Evolutionary conservation across 1,140 invertebrate genomes (phyloP).

Genomic region (Drosophila repleta): DNA sequence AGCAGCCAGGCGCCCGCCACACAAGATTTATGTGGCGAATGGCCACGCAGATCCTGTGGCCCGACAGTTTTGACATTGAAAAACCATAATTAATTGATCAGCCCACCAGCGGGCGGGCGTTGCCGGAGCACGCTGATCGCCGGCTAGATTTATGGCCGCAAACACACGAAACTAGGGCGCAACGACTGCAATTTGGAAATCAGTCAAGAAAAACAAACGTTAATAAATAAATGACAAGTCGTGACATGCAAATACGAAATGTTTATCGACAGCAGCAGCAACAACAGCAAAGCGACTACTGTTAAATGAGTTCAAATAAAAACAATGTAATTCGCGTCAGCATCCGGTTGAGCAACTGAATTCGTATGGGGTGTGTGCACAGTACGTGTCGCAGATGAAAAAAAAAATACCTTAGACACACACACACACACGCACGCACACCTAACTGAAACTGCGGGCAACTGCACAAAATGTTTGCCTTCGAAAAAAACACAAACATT

Average conservation of each 20-base stretch:
- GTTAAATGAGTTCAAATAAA: constrained; percentile 39
- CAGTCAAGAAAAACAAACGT: constrained; percentile 50
- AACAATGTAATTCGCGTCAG: constrained; percentile 46
- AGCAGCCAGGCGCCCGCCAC: constrained; percentile 48
- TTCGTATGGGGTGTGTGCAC: constrained; percentile 64
- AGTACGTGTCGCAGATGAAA: constrained; percentile 7
- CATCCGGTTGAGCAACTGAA: constrained; percentile 55
- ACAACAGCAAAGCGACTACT: constrained; percentile 46
- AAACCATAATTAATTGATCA: constrained; percentile 75
- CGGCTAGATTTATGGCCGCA: constrained; percentile 54
- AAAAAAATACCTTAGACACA: constrained; percentile 8
- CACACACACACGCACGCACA: constrained; percentile 1
- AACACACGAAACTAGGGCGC: constrained; percentile 43
- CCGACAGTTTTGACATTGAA: constrained; percentile 76
- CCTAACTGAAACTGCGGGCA: not conserved
- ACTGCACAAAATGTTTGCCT: constrained; percentile 63
- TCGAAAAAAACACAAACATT: constrained; percentile 45
- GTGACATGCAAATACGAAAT: constrained; percentile 43
- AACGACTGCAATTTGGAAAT: constrained; percentile 50
- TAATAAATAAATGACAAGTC: constrained; percentile 42
- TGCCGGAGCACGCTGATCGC: constrained; percentile 34
- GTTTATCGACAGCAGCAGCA: constrained; percentile 19
- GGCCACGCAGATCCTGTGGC: not conserved
- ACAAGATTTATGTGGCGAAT: constrained; percentile 50
- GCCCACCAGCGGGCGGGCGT: constrained; percentile 60